These are phyloP conservation scores for Caenorhabditis afra DNA, from an alignment of 2,888 invertebrate species.

Conservation along the genomic window DNA sequence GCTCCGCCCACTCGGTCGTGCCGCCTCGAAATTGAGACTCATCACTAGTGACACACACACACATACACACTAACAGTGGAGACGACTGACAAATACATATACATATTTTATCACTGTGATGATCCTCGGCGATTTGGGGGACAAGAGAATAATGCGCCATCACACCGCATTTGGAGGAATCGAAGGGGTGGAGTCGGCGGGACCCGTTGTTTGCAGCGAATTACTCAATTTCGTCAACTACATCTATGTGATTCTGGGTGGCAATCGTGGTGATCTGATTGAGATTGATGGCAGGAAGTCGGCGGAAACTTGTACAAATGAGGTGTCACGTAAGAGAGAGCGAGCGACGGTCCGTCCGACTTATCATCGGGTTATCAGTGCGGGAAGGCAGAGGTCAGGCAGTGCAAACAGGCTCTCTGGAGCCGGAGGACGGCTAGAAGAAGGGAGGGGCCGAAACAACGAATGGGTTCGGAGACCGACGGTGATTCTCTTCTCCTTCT, in stretches of 20 bases:
- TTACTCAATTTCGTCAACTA: slow-evolving; percentile 40
- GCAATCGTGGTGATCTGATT: slow-evolving; percentile 44
- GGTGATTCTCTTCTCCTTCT: too few species aligned
- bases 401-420: slow-evolving; percentile 24
- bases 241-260: slow-evolving; percentile 34
- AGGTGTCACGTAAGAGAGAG: slow-evolving; percentile 21
- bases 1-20: slow-evolving; percentile 39
- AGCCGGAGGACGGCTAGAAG: slow-evolving; percentile 9
- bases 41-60: slow-evolving; percentile 46
- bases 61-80: background rate
- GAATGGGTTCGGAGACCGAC: too few species aligned
- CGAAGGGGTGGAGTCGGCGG: background rate
- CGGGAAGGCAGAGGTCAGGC: slow-evolving; percentile 23
- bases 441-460: slow-evolving; percentile 10
- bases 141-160: background rate
- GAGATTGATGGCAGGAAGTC: slow-evolving; percentile 48
- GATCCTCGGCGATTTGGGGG: background rate
- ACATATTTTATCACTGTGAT: slow-evolving; percentile 43
- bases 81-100: slow-evolving; percentile 37
- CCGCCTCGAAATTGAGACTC: slow-evolving; percentile 56
- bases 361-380: slow-evolving; percentile 34
- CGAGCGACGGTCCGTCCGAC: slow-evolving; percentile 9
- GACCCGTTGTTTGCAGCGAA: slow-evolving; percentile 7
- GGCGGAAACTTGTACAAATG: slow-evolving; percentile 21
- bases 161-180: slow-evolving; percentile 13